Percentiles rank a stretch among this genome's conserved stretches.
Evolutionary conservation across 2,113 vertebrate species (phyloP).

Genomic region (Heterochromis multidens): DNA sequence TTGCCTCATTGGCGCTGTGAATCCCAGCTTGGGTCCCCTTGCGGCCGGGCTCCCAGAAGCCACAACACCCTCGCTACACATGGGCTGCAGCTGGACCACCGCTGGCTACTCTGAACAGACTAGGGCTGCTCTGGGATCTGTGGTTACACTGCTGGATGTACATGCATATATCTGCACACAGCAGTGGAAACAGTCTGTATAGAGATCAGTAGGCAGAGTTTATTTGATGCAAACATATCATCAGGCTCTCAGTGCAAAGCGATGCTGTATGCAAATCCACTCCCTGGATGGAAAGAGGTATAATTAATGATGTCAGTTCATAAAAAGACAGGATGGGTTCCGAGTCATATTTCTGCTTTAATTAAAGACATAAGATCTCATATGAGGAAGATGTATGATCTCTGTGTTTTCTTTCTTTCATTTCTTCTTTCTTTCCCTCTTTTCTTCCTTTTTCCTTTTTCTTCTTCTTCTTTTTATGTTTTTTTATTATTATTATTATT

Average conservation of each 20-base stretch:
- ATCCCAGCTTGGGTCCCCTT: slow-evolving; percentile 61
- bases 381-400: slow-evolving; percentile 64
- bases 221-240: slow-evolving; percentile 77
- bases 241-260: slow-evolving; percentile 67
- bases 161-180: slow-evolving; percentile 57
- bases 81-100: slow-evolving; percentile 79
- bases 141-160: slow-evolving; percentile 54
- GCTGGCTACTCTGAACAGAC: slow-evolving; percentile 63
- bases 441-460: neutral
- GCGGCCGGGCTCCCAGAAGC: slow-evolving; percentile 72
- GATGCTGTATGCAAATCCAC: slow-evolving; percentile 75
- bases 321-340: slow-evolving; percentile 64
- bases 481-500: slow-evolving; percentile 62
- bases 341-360: slow-evolving; percentile 63
- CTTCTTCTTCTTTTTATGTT: neutral
- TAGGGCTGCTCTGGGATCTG: slow-evolving; percentile 55
- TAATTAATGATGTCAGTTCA: slow-evolving; percentile 75
- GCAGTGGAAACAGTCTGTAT: slow-evolving; percentile 68
- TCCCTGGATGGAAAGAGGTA: slow-evolving; percentile 66
- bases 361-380: slow-evolving; percentile 66
- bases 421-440: slow-evolving; percentile 5
- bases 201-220: slow-evolving; percentile 77
- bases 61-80: slow-evolving; percentile 73
- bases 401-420: slow-evolving; percentile 54
- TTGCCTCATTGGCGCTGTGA: slow-evolving; percentile 61